Base-by-base conservation (phyloP, 2,888 invertebrate genomes). In the Pollenia labialis region DNA sequence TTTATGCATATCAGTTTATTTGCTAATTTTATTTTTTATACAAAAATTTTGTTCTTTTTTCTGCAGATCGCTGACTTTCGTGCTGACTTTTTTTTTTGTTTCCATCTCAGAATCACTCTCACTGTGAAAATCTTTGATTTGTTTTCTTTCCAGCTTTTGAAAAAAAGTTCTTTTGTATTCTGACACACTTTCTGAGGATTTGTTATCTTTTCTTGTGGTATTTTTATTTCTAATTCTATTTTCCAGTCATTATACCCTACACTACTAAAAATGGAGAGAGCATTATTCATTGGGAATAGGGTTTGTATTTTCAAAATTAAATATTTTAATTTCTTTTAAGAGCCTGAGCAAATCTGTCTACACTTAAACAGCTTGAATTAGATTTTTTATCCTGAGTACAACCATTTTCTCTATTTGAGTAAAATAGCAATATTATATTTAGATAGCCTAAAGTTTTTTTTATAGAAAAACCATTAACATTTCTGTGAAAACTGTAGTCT, bases 171-270 rank as follows among this genome's bases (percentile, higher is more conserved):
- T 81, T 72, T 81, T 77, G 74, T 81, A 77, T 68, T 84, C 60
- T 87, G 86, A 87, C 86, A 83, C 66, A 87, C 87, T 87, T 87
- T 83, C 66, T 40, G 62, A 44, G 71, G 82, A 83, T 82, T 80
- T 83, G 76, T 76, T 83, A 64, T 83, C 71, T 76, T 83, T 76
- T 64, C 83, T 71, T 64, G 42, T 81, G 23, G 2, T 68, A 50
- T 80, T 85, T 46, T 44, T n/a, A 14, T 69, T 40, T 42, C 40
- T 23, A 72, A 46, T 72, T 64, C 62, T 69, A 62, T 12, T 54
- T 54, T 72, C 32, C 18, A 44, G 18, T 66, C 66, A 40, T 11
- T 72, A 16, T 52, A 58, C 62, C 18, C 54, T 66, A 75, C 58
- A 44, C 14, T 46, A 12, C 23, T 14, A 18, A 11, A 54, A 3